Evolutionary conservation across 2,797 vertebrate species (phyloP), one percentile per base, ranked within the genome.

Genomic region (Hippoglossus hippoglossus): DNA sequence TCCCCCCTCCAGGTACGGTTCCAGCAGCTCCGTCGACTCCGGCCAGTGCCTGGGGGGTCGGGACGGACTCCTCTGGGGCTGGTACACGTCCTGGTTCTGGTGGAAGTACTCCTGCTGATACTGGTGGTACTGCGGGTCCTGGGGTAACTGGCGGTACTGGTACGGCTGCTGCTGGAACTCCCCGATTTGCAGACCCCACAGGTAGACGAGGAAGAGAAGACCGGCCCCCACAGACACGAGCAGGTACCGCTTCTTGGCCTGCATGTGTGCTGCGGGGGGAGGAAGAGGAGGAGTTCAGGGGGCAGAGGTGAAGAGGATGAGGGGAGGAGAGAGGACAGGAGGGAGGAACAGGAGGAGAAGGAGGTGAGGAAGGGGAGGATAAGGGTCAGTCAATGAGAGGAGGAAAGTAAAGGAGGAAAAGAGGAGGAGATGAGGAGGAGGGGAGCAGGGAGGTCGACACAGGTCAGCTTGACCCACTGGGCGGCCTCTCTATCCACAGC

Each of bases 241-340:
- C 93, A 96, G 94, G 93, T 95, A 95, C 88, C 95, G 93, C 94
- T 95, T 96, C 94, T 94, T 96, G 90, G 95, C 95, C 94, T 96
- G 95, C 95, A 96, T 96, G 95, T 94, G 95, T 94, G 89, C 95
- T 93, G 93, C 22, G 86, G 91, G 89, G 50, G 58, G 36, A 76
- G 82, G 79, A 75, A 77, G 83, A 68, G 68, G 71, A 80, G 80
- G 80, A 81, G 67, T 71, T 19, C 44, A 19, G 74, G 79, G 77
- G 63, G 21, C 61, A 13, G 5, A 47, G 59, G 47, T 21, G 25
- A 5, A 52, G 26, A 18, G 28, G 61, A 51, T 5, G 51, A 60
- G 31, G 22, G 41, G 24, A 54, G 36, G 0, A 6, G 46, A 49
- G n/a, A 31, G 67, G 19, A 34, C 18, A 11, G 56, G 59, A 55